These are phyloP conservation scores for Rallus limicola DNA, from an alignment of 2,113 vertebrate species.

Conservation along the genomic window DNA sequence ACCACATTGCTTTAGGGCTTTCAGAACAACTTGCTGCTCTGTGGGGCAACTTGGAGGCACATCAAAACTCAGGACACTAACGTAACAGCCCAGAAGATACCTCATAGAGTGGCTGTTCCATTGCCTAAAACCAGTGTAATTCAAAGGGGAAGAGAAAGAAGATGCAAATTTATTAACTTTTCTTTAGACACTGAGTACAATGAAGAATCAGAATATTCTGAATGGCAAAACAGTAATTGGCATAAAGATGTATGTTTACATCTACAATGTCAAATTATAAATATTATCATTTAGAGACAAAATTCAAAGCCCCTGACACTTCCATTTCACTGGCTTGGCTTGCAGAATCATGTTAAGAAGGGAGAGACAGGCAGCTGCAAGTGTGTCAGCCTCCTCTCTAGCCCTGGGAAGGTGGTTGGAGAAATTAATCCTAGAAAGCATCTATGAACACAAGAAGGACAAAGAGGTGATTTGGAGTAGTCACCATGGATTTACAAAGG, in stretches of 20 bases:
- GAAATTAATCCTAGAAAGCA: background rate
- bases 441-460: background rate
- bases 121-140: background rate
- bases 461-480: background rate
- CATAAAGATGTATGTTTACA: background rate
- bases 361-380: background rate
- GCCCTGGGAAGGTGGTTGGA: background rate
- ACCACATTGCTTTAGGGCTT: background rate
- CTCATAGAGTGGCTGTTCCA: background rate
- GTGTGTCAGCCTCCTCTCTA: rapidly evolving
- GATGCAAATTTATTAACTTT: background rate
- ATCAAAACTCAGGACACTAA: background rate
- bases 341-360: background rate
- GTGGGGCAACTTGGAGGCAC: background rate
- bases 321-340: background rate
- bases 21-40: background rate
- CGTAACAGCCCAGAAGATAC: background rate
- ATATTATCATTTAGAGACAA: background rate
- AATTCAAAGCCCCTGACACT: background rate
- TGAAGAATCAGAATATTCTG: background rate
- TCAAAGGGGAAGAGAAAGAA: background rate
- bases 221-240: background rate
- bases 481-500: background rate
- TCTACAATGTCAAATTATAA: background rate
- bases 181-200: background rate